Evolutionary conservation across 2,113 vertebrate genomes (phyloP).

Genomic region (zebrafish (Danio rerio)): DNA sequence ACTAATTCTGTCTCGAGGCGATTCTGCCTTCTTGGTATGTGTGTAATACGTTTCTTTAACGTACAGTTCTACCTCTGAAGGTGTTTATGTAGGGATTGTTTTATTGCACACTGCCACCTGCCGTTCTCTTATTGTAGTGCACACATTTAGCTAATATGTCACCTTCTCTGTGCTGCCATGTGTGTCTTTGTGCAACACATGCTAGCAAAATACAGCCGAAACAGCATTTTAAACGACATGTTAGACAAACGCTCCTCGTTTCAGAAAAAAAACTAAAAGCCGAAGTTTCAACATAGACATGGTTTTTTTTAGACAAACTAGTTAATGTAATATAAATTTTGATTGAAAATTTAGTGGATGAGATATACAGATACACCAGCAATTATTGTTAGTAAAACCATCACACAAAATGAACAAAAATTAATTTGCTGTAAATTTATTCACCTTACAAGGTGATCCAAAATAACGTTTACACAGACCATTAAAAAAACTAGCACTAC

Average conservation of each 20-base stretch:
- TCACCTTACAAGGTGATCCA: too few relatives aligned
- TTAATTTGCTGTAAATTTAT: too few relatives aligned
- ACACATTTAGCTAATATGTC: neutral
- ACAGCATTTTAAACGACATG: neutral
- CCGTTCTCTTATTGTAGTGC: slow-evolving; percentile 37
- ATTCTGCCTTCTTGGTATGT: neutral
- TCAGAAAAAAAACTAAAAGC: too few relatives aligned
- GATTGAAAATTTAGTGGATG: too few relatives aligned
- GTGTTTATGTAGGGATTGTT: neutral
- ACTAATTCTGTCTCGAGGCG: neutral
- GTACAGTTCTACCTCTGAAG: neutral
- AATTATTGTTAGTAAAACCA: too few relatives aligned
- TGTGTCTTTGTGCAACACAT: neutral
- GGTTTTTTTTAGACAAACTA: too few relatives aligned
- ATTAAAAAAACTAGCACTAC: too few relatives aligned
- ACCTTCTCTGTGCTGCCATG: neutral
- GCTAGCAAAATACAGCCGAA: neutral
- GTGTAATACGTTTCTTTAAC: neutral
- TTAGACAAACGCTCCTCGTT: neutral
- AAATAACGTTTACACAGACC: too few relatives aligned
- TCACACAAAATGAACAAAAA: too few relatives aligned
- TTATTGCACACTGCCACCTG: slow-evolving; percentile 50
- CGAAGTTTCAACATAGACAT: too few relatives aligned
- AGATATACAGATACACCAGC: too few relatives aligned
- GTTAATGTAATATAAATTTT: too few relatives aligned